Evolutionary conservation across 2,113 vertebrate species (phyloP), one percentile per base, ranked within the genome.

Genomic region (Percina caprodes): DNA sequence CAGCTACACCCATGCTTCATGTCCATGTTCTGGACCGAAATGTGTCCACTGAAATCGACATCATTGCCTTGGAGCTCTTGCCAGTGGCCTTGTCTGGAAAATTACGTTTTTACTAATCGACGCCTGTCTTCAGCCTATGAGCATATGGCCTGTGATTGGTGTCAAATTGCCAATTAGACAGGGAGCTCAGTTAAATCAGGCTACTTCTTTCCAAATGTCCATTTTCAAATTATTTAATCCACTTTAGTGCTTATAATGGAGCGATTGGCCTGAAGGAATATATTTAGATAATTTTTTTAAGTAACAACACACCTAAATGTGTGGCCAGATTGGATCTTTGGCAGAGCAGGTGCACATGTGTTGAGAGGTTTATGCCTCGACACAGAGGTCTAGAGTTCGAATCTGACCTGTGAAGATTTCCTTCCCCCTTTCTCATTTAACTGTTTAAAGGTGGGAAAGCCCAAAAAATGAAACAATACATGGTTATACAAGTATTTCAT

Each of bases 51-150:
- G 39, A 77, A 61, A 58, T 61, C 51, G 11, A 51, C 73, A 21
- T 21, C 45, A 9, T 4, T 7, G 60, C 60, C 39, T 54, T 9
- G 51, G 26, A 55, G 35, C 71, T 74, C 45, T 15, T 24, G 45
- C 81, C 61, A 42, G 23, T 55, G 70, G 73, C 61, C 8, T 68
- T 72, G 39, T 80, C n/a, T 51, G 63, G 7, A 55, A 63, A 86
- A 84, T 77, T 35, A 49, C 1, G 10, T 67, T 58, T 77, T 56
- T 69, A 73, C 83, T 86, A 83, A 90, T 88, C 46, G 83, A 77
- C 62, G 42, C 14, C 33, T 19, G 46, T 79, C 54, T 30, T 51
- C 59, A 67, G 56, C 30, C 33, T 67, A 33, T 21, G 77, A 81
- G 66, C 80, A 81, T 60, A 77, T 86, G 75, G 79, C 35, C 56